Evolutionary conservation across 2,113 vertebrate species (phyloP).

Genomic region (Cygnus buccinator): DNA sequence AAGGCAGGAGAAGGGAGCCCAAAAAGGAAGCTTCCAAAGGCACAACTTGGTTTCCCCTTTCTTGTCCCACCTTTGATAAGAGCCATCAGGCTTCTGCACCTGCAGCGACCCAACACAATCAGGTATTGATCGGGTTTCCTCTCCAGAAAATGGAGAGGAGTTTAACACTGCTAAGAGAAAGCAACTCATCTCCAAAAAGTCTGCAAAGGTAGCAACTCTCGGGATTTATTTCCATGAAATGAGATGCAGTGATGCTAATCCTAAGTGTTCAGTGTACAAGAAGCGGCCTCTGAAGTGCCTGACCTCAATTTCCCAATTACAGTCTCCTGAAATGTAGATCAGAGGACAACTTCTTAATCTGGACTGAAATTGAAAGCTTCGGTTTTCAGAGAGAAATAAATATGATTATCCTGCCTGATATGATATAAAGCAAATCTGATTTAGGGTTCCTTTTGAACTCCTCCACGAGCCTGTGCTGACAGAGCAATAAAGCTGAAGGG

Average conservation of each 20-base stretch:
- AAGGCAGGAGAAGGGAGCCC: not conserved
- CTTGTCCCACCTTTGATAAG: no score
- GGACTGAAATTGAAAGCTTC: not conserved
- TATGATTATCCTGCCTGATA: not conserved
- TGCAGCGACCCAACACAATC: not conserved
- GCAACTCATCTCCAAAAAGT: not conserved
- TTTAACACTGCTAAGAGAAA: not conserved
- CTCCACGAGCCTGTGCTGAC: not conserved
- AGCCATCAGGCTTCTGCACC: not conserved
- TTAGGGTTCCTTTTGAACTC: not conserved
- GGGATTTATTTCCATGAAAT: not conserved
- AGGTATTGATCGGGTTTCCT: not conserved
- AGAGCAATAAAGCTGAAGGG: not conserved
- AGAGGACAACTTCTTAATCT: not conserved
- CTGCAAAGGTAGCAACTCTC: not conserved
- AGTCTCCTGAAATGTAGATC: not conserved
- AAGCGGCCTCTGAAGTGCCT: not conserved
- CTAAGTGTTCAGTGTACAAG: not conserved
- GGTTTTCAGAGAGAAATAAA: not conserved
- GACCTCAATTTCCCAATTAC: not conserved
- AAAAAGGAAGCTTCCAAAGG: not conserved
- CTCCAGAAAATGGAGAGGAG: not conserved
- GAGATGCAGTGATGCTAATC: not conserved
- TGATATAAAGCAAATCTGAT: not conserved
- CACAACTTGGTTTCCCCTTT: no score